Conservation (phyloP, 2,888 invertebrate genomes). For the Mesorhabditis sp. region DNA sequence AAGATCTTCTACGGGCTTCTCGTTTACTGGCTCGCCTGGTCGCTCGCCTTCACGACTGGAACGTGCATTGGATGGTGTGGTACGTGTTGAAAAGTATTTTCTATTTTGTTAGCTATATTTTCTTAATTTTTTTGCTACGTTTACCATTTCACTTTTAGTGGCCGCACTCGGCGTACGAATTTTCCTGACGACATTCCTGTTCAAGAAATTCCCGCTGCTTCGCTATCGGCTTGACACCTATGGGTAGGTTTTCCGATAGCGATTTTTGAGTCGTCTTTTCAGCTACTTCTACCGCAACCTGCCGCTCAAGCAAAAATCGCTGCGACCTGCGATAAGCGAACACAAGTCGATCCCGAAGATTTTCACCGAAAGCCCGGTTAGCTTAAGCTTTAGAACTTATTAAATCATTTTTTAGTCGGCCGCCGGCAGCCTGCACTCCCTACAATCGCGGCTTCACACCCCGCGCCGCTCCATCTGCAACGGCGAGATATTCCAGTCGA, state of each 20-base stretch:
- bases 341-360: conserved; percentile 8
- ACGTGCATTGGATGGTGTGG: conserved; percentile 55
- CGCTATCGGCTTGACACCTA: conserved; percentile 58
- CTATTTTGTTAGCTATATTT: not conserved
- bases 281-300: conserved; percentile 36
- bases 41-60: conserved; percentile 54
- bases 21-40: conserved; percentile 52
- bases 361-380: conserved; percentile 1
- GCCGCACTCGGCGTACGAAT: conserved; percentile 60
- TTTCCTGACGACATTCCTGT: conserved; percentile 62
- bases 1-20: conserved; percentile 55
- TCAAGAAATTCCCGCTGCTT: conserved; percentile 61
- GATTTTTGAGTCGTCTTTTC: not conserved
- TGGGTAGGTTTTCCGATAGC: conserved; percentile 32
- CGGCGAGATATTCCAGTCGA: conserved; percentile 29
- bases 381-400: not conserved
- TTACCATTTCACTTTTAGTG: conserved; percentile 17
- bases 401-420: too few species aligned
- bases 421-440: too few species aligned
- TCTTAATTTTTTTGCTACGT: not conserved
- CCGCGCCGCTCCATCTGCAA: not conserved
- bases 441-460: too few species aligned
- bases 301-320: conserved; percentile 16
- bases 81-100: conserved; percentile 14
- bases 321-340: not conserved